phyloP scores from a whole-genome alignment of 2,113 vertebrate species.

The Cebus imitator region DNA sequence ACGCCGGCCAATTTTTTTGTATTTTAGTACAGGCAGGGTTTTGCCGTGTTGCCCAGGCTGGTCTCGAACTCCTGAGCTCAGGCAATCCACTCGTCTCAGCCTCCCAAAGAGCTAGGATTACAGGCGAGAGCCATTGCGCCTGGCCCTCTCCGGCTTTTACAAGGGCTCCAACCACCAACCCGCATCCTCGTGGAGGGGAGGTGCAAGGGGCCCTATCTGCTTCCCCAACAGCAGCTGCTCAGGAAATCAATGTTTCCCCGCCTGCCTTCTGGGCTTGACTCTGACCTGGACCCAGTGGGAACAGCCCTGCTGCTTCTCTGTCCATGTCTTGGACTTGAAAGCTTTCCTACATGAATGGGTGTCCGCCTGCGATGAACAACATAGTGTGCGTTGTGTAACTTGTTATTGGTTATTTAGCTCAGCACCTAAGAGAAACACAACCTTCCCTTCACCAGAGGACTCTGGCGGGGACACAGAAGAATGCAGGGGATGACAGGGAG shows the following conservation, averaged over 20 bases:
- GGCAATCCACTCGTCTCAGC: too few relatives aligned
- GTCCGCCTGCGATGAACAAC: not conserved
- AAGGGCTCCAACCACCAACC: not conserved
- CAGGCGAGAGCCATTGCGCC: too few relatives aligned
- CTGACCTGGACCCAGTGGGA: not conserved
- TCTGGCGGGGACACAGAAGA: not conserved
- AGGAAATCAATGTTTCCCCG: not conserved
- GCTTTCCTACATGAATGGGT: not conserved
- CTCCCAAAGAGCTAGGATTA: too few relatives aligned
- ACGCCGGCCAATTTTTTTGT: too few relatives aligned
- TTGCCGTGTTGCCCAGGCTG: too few relatives aligned
- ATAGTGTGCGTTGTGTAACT: too few relatives aligned
- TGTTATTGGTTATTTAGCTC: not conserved
- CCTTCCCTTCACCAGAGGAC: not conserved
- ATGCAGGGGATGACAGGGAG: rapidly evolving
- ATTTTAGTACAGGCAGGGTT: too few relatives aligned
- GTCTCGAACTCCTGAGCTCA: too few relatives aligned
- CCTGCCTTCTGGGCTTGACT: not conserved
- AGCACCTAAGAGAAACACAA: not conserved
- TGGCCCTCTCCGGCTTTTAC: not conserved
- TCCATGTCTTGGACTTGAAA: not conserved
- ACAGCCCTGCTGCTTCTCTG: too few relatives aligned
- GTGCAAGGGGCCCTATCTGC: not conserved
- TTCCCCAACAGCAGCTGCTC: not conserved
- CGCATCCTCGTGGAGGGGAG: not conserved